phyloP scores from a whole-genome alignment of 2,797 vertebrate species.

The Paratrypauchen microcephalus region DNA sequence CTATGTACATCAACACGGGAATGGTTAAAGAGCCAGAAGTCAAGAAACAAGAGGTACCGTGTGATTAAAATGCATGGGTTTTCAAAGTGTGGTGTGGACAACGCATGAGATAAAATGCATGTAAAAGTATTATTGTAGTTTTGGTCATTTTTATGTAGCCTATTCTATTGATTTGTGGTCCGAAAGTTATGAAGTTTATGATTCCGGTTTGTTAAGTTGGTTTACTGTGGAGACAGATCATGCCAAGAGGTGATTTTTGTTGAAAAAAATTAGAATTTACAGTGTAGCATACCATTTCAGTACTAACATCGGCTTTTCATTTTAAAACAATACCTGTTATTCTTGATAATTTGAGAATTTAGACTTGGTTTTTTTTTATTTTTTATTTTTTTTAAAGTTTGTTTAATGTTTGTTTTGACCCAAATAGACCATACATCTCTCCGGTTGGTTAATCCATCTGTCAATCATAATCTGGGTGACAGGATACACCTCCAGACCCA shows the following conservation, averaged over 20 bases:
- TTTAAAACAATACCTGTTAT: too few relatives aligned
- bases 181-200: too few relatives aligned
- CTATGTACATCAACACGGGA: slow-evolving; percentile 34
- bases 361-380: too few relatives aligned
- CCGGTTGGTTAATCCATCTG: too few relatives aligned
- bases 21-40: slow-evolving; percentile 35
- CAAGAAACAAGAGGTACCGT: slow-evolving; percentile 71
- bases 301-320: too few relatives aligned
- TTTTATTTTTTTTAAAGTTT: too few relatives aligned
- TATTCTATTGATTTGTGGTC: not conserved
- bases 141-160: not conserved
- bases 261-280: not conserved
- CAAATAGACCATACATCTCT: too few relatives aligned
- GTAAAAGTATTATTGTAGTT: slow-evolving; percentile 32
- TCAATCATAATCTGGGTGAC: too few relatives aligned
- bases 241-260: not conserved
- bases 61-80: slow-evolving; percentile 30
- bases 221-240: not conserved
- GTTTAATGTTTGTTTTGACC: too few relatives aligned
- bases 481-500: too few relatives aligned
- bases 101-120: slow-evolving; percentile 48
- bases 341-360: too few relatives aligned
- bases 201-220: not conserved
- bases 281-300: too few relatives aligned
- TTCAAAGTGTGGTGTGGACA: slow-evolving; percentile 36